Evolutionary conservation across 2,113 vertebrate genomes (phyloP).

Genomic region (Pterocles gutturalis): DNA sequence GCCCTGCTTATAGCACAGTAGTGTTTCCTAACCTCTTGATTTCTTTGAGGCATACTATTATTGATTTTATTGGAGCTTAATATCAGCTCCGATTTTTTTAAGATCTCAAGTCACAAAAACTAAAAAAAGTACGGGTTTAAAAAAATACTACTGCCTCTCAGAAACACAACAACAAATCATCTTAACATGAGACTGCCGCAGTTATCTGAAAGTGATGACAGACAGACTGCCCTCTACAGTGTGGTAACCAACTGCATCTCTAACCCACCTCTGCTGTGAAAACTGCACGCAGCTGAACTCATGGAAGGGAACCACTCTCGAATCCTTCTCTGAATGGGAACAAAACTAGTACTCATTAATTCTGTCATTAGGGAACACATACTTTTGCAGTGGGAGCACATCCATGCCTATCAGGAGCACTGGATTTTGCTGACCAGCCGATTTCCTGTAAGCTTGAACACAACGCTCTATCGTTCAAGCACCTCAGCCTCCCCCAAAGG

Average conservation of each 20-base stretch:
- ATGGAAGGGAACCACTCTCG: neutral
- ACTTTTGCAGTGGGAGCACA: neutral
- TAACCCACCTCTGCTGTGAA: neutral
- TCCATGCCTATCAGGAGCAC: neutral
- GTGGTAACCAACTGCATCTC: neutral
- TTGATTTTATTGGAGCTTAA: neutral
- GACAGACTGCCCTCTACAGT: neutral
- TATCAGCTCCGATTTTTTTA: neutral
- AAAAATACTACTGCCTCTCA: neutral
- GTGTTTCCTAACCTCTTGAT: neutral
- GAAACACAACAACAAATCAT: neutral
- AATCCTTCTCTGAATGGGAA: neutral
- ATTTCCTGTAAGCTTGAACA: neutral
- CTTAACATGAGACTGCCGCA: neutral
- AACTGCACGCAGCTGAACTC: neutral
- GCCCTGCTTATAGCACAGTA: neutral
- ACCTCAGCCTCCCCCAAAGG: neutral
- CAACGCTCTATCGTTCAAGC: neutral
- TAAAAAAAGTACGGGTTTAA: neutral
- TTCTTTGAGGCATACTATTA: neutral
- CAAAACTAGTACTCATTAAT: neutral
- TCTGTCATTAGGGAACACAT: neutral
- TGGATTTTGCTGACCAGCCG: neutral
- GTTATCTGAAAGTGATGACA: neutral
- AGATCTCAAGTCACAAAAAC: neutral